Evolutionary conservation across 2,888 invertebrate species (phyloP), one percentile per base, ranked within the genome.

Genomic region (Machimus rusticus): DNA sequence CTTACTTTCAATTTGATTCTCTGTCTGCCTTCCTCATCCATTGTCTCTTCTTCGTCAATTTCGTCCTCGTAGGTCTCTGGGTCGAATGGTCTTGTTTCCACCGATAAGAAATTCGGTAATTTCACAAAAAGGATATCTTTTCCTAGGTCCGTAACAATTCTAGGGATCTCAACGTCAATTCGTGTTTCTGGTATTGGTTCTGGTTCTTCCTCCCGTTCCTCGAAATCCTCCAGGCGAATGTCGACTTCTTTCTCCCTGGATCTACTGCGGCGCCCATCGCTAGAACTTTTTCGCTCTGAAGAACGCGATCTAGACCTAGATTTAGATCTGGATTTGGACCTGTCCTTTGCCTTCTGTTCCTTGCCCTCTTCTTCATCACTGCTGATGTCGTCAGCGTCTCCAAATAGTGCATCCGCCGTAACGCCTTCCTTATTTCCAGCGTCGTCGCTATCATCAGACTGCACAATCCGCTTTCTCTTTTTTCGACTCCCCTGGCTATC

Each of bases 61-160:
- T 99, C 99, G 93, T 99, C 99, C 92, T 99, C 99, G 92, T 99
- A 99, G 0, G 98, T 97, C 88, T 95, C 96, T 0, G 96, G 95
- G 91, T 99, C 99, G 91, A 99, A 99, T 0, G 99, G 99, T 89
- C 99, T 94, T 0, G 99, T 99, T 92, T 99, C 99, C 66, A 99
- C 98, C 0, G 99, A 99, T 91, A 99, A 95, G 93, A 99, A 99
- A 93, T 99, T 99, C 2, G 99, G 99, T 88, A 99, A 93, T 92
- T 99, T 99, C 0, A 99, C 98, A 90, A 99, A 99, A 92, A 99
- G 98, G 90, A 99, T 94, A 91, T 98, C 98, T 89, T 95, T 96
- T 85, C 99, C 99, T 1, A 99, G 94, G 93, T 99, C 97, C 0
- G 98, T 97, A 90, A 96, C 96, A 88, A 99, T 99, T 93, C 98